Base-by-base conservation (phyloP, 1,140 invertebrate species). In the Lepidurus arcticus region DNA sequence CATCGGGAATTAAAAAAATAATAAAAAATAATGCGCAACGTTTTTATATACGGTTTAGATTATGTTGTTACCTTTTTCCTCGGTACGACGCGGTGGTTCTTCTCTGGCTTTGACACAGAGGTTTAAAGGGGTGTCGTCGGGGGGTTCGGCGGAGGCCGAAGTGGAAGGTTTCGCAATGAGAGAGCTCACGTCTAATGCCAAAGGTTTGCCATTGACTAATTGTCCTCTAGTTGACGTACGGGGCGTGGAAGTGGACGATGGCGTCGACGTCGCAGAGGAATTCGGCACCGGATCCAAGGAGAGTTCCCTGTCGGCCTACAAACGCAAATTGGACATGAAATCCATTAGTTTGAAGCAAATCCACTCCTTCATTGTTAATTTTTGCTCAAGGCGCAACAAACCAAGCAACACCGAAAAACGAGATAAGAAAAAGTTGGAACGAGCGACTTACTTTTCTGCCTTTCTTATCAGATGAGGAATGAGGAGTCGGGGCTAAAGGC, bases 201-300 rank as follows among this genome's bases (percentile, higher is more conserved):
- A 74, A 21, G 78, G 78, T 75, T 78, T 78, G 13, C 78, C 78
- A 45, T 78, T 78, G 34, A 78, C 78, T 16, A 74, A 75, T 44
- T 78, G 78, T 21, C 73, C 43, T 13, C 78, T 42, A 8, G 78
- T 44, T 24, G 44, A 73, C 26, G 77, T 44, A 34, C 10, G 73
- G 73, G 78, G 43, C 73, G 78, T 74, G 45, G 76, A 76, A 13
- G 5, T 24, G 34, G 76, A 53, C 65, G 76, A 53, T 42, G 75
- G 34, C 65, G 76, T 24, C 34, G 76, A 34, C 9, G 53, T 65
- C 21, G 53, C 21, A 13, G 53, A 45, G 43, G 74, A 44, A 75
- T 75, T 44, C 75, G 44, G 24, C 43, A 24, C 44, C 11, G 24
- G 24, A 16, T 47, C 34, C 42, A 44, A 75, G 43, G 74, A 75